Evolutionary conservation across 2,888 invertebrate species (phyloP), one percentile per base, ranked within the genome.

Genomic region (Ophonus ardosiacus): DNA sequence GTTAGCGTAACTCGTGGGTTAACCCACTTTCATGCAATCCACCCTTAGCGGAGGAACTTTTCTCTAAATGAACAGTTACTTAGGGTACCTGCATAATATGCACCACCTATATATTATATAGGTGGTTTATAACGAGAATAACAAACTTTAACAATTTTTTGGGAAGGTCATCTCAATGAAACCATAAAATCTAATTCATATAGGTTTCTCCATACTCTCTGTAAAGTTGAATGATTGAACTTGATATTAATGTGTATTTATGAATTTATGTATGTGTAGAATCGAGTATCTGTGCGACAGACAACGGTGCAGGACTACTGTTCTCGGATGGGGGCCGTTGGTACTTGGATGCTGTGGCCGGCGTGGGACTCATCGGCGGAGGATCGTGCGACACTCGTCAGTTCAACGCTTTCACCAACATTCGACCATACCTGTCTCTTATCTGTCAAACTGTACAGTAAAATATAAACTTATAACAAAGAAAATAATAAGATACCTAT

Each of bases 271-370:
- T 51, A 4, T 74, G 10, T 51, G 8, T 74, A 80, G 80, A 40
- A 7, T 7, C 31, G 15, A 80, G 80, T 61, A 80, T 80, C 13
- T 80, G 80, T 31, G 31, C 61, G 15, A 80, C 59, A 7, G 80
- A 80, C 38, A 80, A 80, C 17, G 80, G 80, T 10, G 80, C 61
- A 18, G 80, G 80, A 38, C 15, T 80, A 1, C 15, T 80, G 10
- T 57, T 21, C 56, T 4, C 56, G n/a, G 43, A 15, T 18, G n/a
- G 10, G 0, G 40, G 7, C 17, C 21, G 57, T 0, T 78, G 56
- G 57, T 80, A 40, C 31, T n/a, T 80, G 31, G 59, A 80, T 4
- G 80, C 63, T 7, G 40, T 80, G 8, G 38, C 61, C 5, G 21
- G 61, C 13, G 80, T 80, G 40, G 80, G 80, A 3, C 61, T 80